phyloP scores from a whole-genome alignment of 2,113 vertebrate species.

The Mesoclemmys tuberculata region DNA sequence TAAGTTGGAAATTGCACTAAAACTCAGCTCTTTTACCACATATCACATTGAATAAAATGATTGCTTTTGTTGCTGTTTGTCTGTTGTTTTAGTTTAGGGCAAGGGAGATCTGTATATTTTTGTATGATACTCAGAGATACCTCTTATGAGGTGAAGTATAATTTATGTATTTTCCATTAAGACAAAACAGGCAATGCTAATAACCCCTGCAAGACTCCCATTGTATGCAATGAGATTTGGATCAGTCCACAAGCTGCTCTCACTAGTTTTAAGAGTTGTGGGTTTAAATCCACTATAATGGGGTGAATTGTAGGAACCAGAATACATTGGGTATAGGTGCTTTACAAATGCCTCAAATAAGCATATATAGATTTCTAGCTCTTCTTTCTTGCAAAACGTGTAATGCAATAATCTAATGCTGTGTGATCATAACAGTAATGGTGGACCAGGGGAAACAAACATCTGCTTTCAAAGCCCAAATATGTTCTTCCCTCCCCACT shows the following conservation, averaged over 20 bases:
- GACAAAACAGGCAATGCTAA: neutral
- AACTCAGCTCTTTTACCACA: neutral
- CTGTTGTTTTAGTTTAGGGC: neutral
- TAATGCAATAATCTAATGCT: neutral
- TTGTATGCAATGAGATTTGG: accelerated
- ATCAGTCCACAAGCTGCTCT: accelerated
- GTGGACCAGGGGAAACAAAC: neutral
- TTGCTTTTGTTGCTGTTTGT: neutral
- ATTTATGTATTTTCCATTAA: neutral
- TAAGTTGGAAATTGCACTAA: neutral
- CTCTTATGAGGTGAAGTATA: neutral
- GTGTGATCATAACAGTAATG: neutral
- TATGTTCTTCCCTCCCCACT: accelerated
- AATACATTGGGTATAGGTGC: neutral
- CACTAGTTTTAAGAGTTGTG: neutral
- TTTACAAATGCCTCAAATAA: neutral
- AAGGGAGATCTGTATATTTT: neutral
- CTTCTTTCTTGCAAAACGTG: neutral
- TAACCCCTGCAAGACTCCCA: neutral
- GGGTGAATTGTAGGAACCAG: neutral
- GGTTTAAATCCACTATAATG: neutral
- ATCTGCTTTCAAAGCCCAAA: neutral
- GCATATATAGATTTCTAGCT: neutral
- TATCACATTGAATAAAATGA: constrained; percentile 7
- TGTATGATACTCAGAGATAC: neutral